These are phyloP conservation scores for Cheirogaleus major DNA, from an alignment of 2,797 vertebrate genomes.

Conservation along the genomic window DNA sequence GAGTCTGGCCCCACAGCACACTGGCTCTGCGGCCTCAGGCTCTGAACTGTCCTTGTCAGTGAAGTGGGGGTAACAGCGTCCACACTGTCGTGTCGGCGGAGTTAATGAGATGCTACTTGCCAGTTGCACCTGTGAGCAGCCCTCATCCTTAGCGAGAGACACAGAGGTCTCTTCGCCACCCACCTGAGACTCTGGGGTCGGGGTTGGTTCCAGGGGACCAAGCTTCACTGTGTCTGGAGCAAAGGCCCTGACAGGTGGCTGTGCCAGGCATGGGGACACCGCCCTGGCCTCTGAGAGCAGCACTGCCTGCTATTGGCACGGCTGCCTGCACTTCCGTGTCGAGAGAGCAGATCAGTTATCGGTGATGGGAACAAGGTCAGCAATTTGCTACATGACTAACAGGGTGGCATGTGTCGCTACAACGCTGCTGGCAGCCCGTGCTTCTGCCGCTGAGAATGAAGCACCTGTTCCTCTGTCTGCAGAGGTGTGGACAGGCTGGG, in stretches of 20 bases:
- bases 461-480: constrained; percentile 49
- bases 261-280: not conserved
- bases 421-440: constrained; percentile 26
- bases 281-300: not conserved
- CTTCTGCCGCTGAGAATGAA: constrained; percentile 39
- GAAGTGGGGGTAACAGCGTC: not conserved
- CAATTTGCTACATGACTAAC: constrained; percentile 42
- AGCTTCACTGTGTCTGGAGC: not conserved
- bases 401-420: constrained; percentile 66
- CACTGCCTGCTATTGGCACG: not conserved
- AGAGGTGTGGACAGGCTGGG: constrained; percentile 34
- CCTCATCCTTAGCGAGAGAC: not conserved
- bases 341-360: constrained; percentile 48
- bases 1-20: not conserved
- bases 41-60: not conserved
- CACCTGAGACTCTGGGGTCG: not conserved
- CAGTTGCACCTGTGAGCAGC: not conserved
- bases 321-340: not conserved
- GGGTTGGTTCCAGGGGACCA: not conserved
- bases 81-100: not conserved
- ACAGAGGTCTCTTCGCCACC: not conserved
- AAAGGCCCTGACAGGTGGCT: not conserved
- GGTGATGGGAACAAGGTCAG: constrained; percentile 51
- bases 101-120: not conserved
- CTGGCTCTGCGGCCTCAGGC: not conserved